Base-by-base conservation (phyloP, 1,140 invertebrate genomes). In the Pogonognathellus flavescens region DNA sequence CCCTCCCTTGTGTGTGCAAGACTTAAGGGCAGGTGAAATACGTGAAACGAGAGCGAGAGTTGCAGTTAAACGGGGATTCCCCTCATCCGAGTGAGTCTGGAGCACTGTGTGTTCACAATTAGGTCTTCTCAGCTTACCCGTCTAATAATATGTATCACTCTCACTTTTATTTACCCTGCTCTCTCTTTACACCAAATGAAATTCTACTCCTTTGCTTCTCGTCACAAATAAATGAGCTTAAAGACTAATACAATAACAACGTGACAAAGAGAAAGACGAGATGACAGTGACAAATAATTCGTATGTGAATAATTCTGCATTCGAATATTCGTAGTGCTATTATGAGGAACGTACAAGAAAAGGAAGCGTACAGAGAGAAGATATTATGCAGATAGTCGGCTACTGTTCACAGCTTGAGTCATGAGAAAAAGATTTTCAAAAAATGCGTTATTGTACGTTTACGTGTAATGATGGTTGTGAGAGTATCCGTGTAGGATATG, bases 231-330 rank as follows among this genome's bases (percentile, higher is more conserved):
- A 66, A 66, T 66, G 62, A 66, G 62, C 62, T 66, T 25, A 66
- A n/a, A n/a, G 20, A 14, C 14, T 76, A 76, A 31, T 76, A 76
- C 70, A 76, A 11, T 41, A 41, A n/a, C 41, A 76, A 31, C 25
- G 49, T 76, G 70, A 84, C 70, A 80, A 50, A 80, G 84, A 76
- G 70, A 76, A 66, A 50, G 70, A 76, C 25, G 70, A 76, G 70
- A 76, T 76, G 70, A 76, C 70, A 76, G 70, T 76, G 70, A 84
- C 84, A 84, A 84, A 84, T 84, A 84, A 57, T 84, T 60, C 84
- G 25, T 16, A 62, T 62, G 59, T 62, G 59, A 76, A 76, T 76
- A 76, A 76, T 41, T 84, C 7, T 59, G 11, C 81, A 82, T n/a
- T 9, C 5, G 59, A 18, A 41, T 6, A 41, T 41, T 41, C 31